Evolutionary conservation across 2,888 invertebrate species (phyloP).

Genomic region (Disparrhopalites patrizii): DNA sequence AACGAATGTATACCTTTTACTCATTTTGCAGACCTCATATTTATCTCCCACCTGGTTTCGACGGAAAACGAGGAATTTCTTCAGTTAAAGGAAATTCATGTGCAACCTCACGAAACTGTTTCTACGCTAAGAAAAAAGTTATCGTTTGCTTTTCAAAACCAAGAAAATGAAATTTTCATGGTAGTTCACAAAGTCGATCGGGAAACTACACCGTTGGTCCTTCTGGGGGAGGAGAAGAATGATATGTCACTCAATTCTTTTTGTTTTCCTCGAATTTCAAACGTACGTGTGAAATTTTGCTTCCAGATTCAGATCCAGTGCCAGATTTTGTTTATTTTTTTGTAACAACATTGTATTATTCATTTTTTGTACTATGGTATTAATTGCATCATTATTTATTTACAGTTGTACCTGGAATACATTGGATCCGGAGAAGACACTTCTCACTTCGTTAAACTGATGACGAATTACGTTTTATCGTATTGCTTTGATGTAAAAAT

Average conservation of each 20-base stretch:
- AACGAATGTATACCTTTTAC: neutral
- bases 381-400: neutral
- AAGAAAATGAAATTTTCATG: slow-evolving; percentile 13
- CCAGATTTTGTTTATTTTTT: neutral
- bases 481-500: slow-evolving; percentile 29
- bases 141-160: neutral
- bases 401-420: slow-evolving; percentile 33
- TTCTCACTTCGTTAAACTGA: slow-evolving; percentile 26
- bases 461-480: slow-evolving; percentile 29
- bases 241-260: slow-evolving; percentile 8
- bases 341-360: too few species aligned
- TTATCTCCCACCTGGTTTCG: slow-evolving; percentile 12
- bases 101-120: neutral
- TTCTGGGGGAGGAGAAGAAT: slow-evolving; percentile 6
- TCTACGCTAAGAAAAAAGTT: neutral
- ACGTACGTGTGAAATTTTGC: slow-evolving; percentile 27
- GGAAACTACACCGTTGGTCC: neutral
- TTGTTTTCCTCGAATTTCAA: slow-evolving; percentile 31
- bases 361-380: neutral
- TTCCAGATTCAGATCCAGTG: neutral
- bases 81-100: slow-evolving; percentile 9
- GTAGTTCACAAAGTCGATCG: slow-evolving; percentile 13
- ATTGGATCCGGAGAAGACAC: slow-evolving; percentile 12
- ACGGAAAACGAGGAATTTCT: slow-evolving; percentile 2
- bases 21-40: slow-evolving; percentile 11